A percentile compares a stretch with the other conserved stretches of the same genome.
These are phyloP conservation scores for Lepidurus arcticus DNA, from an alignment of 1,140 invertebrate species.

Conservation along the genomic window DNA sequence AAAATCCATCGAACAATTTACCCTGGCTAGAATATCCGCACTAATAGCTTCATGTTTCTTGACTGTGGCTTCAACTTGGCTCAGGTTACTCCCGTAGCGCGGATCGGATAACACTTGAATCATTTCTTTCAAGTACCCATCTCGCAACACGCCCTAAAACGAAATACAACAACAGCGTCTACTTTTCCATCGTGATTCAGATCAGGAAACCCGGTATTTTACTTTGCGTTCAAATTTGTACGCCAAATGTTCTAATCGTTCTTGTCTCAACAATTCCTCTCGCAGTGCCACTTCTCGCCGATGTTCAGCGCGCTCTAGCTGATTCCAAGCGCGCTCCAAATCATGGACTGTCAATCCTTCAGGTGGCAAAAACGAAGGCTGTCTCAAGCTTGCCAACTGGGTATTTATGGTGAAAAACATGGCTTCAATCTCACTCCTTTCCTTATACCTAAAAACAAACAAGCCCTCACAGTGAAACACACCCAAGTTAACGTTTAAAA, in stretches of 20 bases:
- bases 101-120: conserved; percentile 90
- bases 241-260: conserved; percentile 88
- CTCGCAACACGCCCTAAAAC: conserved; percentile 69
- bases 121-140: conserved; percentile 96
- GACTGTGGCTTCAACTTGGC: conserved; percentile 91
- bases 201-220: conserved; percentile 24
- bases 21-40: conserved; percentile 85
- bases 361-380: conserved; percentile 79
- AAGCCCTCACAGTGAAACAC: not conserved
- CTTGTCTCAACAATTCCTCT: conserved; percentile 84
- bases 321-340: conserved; percentile 86
- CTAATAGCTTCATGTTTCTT: conserved; percentile 98
- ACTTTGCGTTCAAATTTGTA: conserved; percentile 94
- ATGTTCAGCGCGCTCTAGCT: conserved; percentile 90
- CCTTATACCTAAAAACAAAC: conserved; percentile 66
- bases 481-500: conserved; percentile 30
- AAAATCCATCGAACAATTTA: conserved; percentile 41
- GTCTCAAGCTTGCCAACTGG: conserved; percentile 84
- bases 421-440: conserved; percentile 94
- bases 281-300: conserved; percentile 84
- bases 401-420: conserved; percentile 96
- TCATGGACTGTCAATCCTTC: conserved; percentile 85
- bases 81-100: conserved; percentile 79
- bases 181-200: not conserved
- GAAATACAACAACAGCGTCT: conserved; percentile 25